Evolutionary conservation across 2,113 vertebrate genomes (phyloP).

Genomic region (Sorex fumeus): DNA sequence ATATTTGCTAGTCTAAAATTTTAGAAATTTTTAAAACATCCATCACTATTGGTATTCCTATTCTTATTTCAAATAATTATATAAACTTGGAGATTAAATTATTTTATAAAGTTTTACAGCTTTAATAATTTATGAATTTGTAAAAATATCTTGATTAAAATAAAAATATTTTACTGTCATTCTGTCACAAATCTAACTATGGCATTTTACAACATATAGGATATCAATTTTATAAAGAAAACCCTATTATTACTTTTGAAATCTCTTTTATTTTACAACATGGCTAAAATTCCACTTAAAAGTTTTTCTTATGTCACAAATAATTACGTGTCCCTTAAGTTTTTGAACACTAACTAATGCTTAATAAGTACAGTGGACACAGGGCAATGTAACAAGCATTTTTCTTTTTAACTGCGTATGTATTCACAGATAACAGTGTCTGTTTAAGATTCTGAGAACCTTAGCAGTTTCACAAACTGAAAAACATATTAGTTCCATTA

Average conservation of each 20-base stretch:
- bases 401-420: conserved; percentile 34
- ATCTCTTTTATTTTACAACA: conserved; percentile 29
- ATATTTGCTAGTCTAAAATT: conserved; percentile 24
- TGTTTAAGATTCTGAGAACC: conserved; percentile 63
- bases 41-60: background rate
- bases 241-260: background rate
- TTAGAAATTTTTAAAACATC: background rate
- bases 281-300: background rate
- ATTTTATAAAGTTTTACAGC: background rate
- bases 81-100: background rate
- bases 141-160: conserved; percentile 1
- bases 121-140: background rate
- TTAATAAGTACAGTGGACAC: conserved; percentile 54
- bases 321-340: conserved; percentile 64
- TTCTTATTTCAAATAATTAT: background rate
- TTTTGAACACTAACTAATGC: conserved; percentile 61
- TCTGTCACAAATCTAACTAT: background rate
- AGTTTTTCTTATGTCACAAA: conserved; percentile 41
- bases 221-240: background rate
- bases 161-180: background rate
- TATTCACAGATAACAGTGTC: conserved; percentile 17
- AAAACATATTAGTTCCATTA: conserved; percentile 57
- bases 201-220: background rate
- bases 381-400: conserved; percentile 41
- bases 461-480: conserved; percentile 48